Base-by-base conservation (phyloP, 2,888 invertebrate species). In the Dryomyza anilis region DNA sequence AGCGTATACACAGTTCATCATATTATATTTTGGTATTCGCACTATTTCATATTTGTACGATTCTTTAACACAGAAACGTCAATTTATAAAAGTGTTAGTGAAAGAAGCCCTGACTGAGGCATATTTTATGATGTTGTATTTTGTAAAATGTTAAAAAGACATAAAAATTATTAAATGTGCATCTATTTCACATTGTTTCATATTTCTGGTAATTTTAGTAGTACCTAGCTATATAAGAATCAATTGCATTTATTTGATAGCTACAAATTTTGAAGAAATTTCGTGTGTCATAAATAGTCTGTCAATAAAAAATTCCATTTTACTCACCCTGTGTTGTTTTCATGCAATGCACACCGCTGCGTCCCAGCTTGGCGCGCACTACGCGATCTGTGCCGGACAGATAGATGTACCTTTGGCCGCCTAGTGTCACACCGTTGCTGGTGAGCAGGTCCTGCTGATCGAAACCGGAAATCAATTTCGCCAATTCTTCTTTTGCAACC, bases 281-380 rank as follows among this genome's bases (percentile, higher is more conserved):
- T 14, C 16, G 10, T 12, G 27, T 29, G 30, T 52, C 12, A 29
- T 53, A 6, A 8, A 14, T 53, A 29, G 30, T n/a, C 2, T 4
- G 2, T 33, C 36, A 12, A 10, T 5, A 12, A 33, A 21, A 16
- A 12, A 10, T 33, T 10, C 36, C 27, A 19, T 19, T 36, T 45
- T 46, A 74, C 85, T 85, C 85, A 93, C 93, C 92, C 90, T 95
- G 95, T 86, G 90, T 89, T 85, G 95, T 95, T 88, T 95, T 95
- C 94, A 95, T 94, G 92, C 94, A 95, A 85, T 95, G 95, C 76
- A 95, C 93, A 81, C 95, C 95, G 84, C 93, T 92, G 87, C 94
- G 94, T 85, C 94, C 94, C 80, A 94, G 89, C 86, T 95, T 95
- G 85, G 94, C 94, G 86, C 95, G 91, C 85, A 95, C 92, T 82